Percentiles rank a stretch among this genome's conserved stretches.
These are phyloP conservation scores for Barbus barbus DNA, from an alignment of 2,113 vertebrate genomes.

Conservation along the genomic window DNA sequence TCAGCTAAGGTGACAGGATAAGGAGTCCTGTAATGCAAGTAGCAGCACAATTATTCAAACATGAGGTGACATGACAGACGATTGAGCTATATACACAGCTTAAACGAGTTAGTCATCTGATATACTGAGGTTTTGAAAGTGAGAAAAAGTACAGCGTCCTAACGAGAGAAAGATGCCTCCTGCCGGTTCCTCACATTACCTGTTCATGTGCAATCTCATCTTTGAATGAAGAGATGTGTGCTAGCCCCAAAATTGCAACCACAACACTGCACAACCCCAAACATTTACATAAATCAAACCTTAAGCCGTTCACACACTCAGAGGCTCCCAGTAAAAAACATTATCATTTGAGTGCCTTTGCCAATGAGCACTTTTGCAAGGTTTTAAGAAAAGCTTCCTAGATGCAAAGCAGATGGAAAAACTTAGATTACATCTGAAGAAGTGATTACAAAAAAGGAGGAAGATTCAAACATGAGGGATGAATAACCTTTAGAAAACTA, in stretches of 20 bases:
- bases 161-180: neutral
- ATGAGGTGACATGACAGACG: constrained; percentile 53
- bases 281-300: constrained; percentile 25
- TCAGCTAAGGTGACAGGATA: constrained; percentile 45
- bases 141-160: constrained; percentile 17
- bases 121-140: constrained; percentile 27
- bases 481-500: constrained; percentile 36
- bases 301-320: neutral
- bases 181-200: neutral
- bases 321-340: neutral
- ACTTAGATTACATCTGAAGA: constrained; percentile 32
- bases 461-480: constrained; percentile 30
- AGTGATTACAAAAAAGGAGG: constrained; percentile 20
- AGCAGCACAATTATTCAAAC: constrained; percentile 47
- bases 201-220: neutral
- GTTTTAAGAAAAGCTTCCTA: constrained; percentile 21
- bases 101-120: constrained; percentile 29
- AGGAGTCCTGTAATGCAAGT: constrained; percentile 40
- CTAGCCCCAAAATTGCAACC: neutral
- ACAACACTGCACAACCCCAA: neutral
- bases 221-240: neutral
- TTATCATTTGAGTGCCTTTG: constrained; percentile 1
- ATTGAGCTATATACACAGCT: constrained; percentile 35
- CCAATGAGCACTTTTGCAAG: constrained; percentile 6
- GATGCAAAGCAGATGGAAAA: constrained; percentile 33